Evolutionary conservation across 2,797 vertebrate species (phyloP), one percentile per base, ranked within the genome.

Genomic region (Dryobates pubescens): DNA sequence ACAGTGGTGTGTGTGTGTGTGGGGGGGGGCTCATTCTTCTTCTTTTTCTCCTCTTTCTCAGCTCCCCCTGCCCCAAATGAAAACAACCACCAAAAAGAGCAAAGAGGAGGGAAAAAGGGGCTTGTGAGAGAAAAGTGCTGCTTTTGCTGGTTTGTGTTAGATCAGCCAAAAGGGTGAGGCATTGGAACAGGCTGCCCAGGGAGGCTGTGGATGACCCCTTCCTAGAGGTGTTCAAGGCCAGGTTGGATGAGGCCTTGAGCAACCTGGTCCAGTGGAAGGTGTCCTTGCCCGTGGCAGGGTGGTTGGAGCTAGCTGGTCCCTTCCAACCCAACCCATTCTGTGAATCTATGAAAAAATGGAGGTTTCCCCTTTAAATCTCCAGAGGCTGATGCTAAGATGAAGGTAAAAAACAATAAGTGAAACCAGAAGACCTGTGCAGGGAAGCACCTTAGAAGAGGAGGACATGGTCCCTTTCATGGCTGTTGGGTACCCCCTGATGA

Each of bases 41-140:
- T 19, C 45, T 30, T 43, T 83, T 63, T 36, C 19, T 34, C n/a
- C 36, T 47, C 53, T 64, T 81, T 78, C 69, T 41, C 67, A 49
- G 27, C 17, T 0, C 0, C 16, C 57, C 10, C 8, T 13, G 43
- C 13, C 36, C 32, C 27, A 8, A 57, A 59, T 18, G 36, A 26
- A 57, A 72, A 64, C 32, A 41, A 27, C 6, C 47, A 67, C 45
- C 36, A 36, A 13, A 29, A 9, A 13, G 17, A 43, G 22, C 27
- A 41, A 73, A 53, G 12, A 43, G 36, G 27, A 32, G 61, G 30
- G 64, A 34, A 67, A 67, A 93, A 79, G n/a, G 27, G 8, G 8
- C 7, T 72, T 7, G 26, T 26, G 78, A 51, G 24, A 56, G 38
- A 26, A 72, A 72, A 88, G 30, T 6, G 3, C 20, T 43, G 16